Evolutionary conservation across 1,140 invertebrate genomes (phyloP), one percentile per base, ranked within the genome.

Genomic region (Rhopalosiphum padi): DNA sequence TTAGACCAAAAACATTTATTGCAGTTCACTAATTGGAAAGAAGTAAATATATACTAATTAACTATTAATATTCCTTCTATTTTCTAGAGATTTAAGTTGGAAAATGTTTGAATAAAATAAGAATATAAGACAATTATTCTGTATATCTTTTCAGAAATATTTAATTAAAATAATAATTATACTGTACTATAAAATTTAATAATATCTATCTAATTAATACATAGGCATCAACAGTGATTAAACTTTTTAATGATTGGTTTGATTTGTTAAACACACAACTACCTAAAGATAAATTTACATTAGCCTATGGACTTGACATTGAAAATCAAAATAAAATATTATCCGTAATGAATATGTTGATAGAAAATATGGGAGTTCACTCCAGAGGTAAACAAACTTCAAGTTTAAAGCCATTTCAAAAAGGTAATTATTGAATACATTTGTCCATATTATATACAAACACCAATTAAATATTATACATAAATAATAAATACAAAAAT

Each of bases 341-440:
- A 43, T 22, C 5, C 30, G 83, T 43, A 85, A 85, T 85, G 41
- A 85, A 43, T 25, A 85, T 3, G 9, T 85, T 85, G 1, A 43
- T 85, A 9, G 83, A 85, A 43, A 85, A 43, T 43, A 43, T 85
- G 25, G 43, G 83, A 9, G 83, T 85, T 43, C 41, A 85, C 11
- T 43, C 6, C 22, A 85, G 43, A 85, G 37, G 83, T 85, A 85
- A 85, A 85, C 83, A 7, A 43, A 85, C 41, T 43, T 9, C 83
- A 85, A 43, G 83, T 85, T 85, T 85, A 85, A 85, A 85, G 41
- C 23, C 83, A 85, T 85, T 85, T 85, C 83, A 85, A 85, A 85
- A 85, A 85, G 23, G 83, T 85, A 85, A 43, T 22, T 85, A 85
- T 22, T 43, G 18, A 37, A 77, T 35, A 77, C 53, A 77, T 35